These are phyloP conservation scores for Cydia pomonella DNA, from an alignment of 1,140 invertebrate genomes.

Conservation along the genomic window DNA sequence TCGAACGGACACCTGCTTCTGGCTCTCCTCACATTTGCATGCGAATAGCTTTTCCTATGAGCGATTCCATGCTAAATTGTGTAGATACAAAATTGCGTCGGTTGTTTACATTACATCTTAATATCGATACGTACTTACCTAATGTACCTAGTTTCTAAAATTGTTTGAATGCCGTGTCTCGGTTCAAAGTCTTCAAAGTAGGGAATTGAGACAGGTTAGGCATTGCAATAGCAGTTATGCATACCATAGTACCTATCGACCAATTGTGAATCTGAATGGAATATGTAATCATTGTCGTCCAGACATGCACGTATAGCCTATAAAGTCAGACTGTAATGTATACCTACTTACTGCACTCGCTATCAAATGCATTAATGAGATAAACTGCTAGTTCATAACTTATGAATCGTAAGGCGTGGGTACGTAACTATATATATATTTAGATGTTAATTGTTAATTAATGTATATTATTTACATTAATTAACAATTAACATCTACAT, in stretches of 20 bases:
- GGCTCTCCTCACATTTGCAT: conserved; percentile 35
- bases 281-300: conserved; percentile 8
- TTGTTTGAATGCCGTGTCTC: neutral
- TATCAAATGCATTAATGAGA: too few relatives aligned
- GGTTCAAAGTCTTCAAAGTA: neutral
- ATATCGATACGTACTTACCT: neutral
- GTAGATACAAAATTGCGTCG: neutral
- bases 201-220: neutral
- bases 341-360: too few relatives aligned
- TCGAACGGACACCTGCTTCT: conserved; percentile 38
- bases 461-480: too few relatives aligned
- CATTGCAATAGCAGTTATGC: neutral
- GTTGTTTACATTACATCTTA: neutral
- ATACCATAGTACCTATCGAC: neutral
- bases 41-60: conserved; percentile 37
- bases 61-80: conserved; percentile 22
- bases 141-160: neutral
- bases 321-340: neutral
- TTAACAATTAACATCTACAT: too few relatives aligned
- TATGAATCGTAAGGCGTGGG: too few relatives aligned
- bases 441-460: too few relatives aligned
- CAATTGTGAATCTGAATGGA: conserved; percentile 16
- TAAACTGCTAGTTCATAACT: too few relatives aligned
- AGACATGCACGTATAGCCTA: neutral
- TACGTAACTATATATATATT: too few relatives aligned